Evolutionary conservation across 1,140 invertebrate species (phyloP).

Genomic region (Papilio xuthus): DNA sequence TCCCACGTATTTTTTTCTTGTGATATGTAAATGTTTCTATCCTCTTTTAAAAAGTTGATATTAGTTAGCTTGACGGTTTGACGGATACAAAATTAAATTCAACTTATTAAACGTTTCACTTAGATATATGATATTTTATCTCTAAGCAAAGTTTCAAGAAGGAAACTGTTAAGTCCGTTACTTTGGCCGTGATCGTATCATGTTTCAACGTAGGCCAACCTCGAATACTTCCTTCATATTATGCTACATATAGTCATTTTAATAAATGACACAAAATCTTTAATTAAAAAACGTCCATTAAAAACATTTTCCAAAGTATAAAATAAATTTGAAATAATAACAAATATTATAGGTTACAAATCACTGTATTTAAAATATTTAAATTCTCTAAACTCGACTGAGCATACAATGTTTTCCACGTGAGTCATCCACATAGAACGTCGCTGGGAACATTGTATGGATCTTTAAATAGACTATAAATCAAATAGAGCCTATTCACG

Average conservation of each 20-base stretch:
- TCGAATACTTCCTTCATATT: neutral
- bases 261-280: neutral
- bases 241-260: neutral
- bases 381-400: neutral
- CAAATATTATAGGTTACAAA: too few relatives aligned
- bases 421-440: conserved; percentile 8
- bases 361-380: too few relatives aligned
- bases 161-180: conserved; percentile 9
- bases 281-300: neutral
- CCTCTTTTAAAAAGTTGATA: neutral
- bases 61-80: neutral
- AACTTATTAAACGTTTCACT: neutral
- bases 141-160: neutral
- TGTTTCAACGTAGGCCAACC: conserved; percentile 1
- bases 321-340: neutral
- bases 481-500: conserved; percentile 36
- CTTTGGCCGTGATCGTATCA: neutral
- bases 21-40: too few relatives aligned
- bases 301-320: too few relatives aligned
- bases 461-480: conserved; percentile 36
- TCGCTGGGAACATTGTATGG: conserved; percentile 35
- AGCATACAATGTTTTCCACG: conserved; percentile 20
- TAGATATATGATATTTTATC: neutral
- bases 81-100: neutral
- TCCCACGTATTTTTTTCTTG: neutral